Conservation (phyloP, 2,113 vertebrate species). For the Python bivittatus region DNA sequence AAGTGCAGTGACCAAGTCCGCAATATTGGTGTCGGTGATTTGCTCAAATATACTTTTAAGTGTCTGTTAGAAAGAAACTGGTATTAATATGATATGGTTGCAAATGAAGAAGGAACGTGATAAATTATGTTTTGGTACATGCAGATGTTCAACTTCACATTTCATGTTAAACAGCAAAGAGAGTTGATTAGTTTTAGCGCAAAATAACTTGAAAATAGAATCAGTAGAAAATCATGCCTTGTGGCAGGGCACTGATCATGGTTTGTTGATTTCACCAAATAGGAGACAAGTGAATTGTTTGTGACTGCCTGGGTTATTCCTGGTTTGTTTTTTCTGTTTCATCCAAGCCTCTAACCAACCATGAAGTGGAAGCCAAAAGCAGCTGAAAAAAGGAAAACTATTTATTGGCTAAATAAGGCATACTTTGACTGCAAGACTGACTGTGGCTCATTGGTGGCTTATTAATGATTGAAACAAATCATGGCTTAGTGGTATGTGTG, state of each 20-base stretch:
- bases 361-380: no score
- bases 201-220: background rate
- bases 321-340: background rate
- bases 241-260: background rate
- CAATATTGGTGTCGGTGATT: conserved; percentile 83
- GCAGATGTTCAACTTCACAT: background rate
- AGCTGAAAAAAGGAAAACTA: no score
- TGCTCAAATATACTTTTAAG: conserved; percentile 81
- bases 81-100: background rate
- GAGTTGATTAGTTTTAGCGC: background rate
- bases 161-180: background rate
- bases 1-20: conserved; percentile 87
- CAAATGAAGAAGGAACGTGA: background rate
- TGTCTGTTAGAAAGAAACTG: conserved; percentile 71
- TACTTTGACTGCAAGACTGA: no score
- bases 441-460: no score
- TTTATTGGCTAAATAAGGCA: no score
- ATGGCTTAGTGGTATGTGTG: no score
- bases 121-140: background rate
- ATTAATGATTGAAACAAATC: no score
- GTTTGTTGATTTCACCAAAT: background rate
- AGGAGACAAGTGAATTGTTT: background rate
- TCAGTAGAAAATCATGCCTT: background rate
- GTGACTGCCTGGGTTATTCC: no score
- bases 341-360: no score